These are phyloP conservation scores for Drosophila fuyamai DNA, from an alignment of 1,140 invertebrate species.

Conservation along the genomic window DNA sequence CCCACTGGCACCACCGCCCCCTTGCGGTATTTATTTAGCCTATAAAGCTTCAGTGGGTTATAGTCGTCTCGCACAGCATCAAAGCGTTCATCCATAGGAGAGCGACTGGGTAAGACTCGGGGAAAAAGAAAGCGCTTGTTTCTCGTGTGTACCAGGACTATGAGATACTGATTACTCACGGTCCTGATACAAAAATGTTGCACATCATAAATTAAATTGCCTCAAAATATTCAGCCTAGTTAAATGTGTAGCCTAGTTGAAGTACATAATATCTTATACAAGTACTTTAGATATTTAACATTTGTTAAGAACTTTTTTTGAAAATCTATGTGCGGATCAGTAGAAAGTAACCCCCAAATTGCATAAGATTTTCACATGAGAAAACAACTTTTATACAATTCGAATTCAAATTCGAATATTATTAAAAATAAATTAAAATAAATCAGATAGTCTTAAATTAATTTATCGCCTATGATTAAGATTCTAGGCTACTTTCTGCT, in stretches of 20 bases:
- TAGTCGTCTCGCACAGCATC: constrained; percentile 53
- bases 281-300: no score
- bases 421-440: no score
- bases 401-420: no score
- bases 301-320: no score
- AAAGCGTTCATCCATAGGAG: constrained; percentile 48
- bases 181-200: neutral
- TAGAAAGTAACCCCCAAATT: no score
- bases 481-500: neutral
- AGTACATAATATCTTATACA: no score
- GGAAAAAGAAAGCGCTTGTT: constrained; percentile 22
- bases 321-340: no score
- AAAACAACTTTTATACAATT: no score
- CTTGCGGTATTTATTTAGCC: constrained; percentile 79
- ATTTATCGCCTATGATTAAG: neutral
- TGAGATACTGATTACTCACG: constrained; percentile 1
- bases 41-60: constrained; percentile 78
- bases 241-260: no score
- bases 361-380: no score
- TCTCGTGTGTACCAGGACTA: neutral
- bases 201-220: no score
- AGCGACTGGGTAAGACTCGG: constrained; percentile 32
- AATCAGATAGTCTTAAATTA: neutral
- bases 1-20: constrained; percentile 11
- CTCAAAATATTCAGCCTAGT: no score